phyloP scores from a whole-genome alignment of 64 coral and sea anemone species.

The Cladopsammia gracilis region DNA sequence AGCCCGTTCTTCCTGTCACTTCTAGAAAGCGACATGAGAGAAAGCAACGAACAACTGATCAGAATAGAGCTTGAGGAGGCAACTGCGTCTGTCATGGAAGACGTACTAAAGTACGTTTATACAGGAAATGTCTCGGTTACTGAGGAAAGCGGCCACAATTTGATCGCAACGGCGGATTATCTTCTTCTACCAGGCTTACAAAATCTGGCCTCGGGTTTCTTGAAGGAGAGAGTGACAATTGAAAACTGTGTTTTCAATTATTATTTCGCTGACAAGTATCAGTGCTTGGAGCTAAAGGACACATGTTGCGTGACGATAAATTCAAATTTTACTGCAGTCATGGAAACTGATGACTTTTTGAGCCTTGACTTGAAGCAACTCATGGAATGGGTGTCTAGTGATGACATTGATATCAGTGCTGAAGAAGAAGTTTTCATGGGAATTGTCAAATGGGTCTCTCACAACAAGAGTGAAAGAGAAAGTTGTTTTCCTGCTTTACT shows the following conservation, averaged over 20 bases:
- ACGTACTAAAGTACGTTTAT: background rate
- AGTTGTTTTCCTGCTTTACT: background rate
- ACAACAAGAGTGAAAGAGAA: conserved; percentile 34
- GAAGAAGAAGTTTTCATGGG: conserved; percentile 19
- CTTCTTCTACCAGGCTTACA: conserved; percentile 20
- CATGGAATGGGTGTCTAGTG: conserved; percentile 7
- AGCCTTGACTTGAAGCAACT: conserved; percentile 2
- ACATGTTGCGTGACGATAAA: background rate
- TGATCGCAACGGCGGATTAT: conserved; percentile 35
- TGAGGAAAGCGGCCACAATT: conserved; percentile 9
- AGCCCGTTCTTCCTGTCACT: conserved; percentile 27
- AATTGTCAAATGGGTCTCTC: conserved; percentile 11
- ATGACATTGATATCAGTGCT: background rate
- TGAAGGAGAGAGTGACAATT: background rate
- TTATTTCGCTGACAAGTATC: conserved; percentile 24
- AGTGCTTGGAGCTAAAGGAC: background rate
- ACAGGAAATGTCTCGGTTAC: conserved; percentile 9
- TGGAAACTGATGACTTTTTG: conserved; percentile 27
- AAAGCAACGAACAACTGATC: background rate
- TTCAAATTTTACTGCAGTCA: background rate
- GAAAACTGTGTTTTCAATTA: conserved; percentile 30
- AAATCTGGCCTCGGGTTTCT: background rate
- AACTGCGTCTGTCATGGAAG: conserved; percentile 8
- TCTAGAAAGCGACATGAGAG: background rate
- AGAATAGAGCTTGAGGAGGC: conserved; percentile 23